Conservation (phyloP, 1,140 invertebrate genomes). For the Harpegnathos saltator region DNA sequence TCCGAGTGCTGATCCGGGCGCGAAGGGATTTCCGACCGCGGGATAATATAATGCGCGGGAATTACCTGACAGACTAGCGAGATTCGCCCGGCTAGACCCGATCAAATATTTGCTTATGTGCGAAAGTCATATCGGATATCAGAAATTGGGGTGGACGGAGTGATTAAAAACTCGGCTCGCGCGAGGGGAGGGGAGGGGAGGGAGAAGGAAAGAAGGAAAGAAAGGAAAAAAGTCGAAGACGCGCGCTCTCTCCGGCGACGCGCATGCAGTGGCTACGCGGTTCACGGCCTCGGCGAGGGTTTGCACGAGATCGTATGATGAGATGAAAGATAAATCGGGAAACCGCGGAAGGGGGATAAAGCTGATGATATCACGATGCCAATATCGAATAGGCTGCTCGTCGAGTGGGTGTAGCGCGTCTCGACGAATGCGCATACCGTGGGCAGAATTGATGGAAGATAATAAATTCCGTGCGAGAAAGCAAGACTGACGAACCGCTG, state of each 20-base stretch:
- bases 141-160: slow-evolving; percentile 13
- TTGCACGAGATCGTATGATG: slow-evolving; percentile 11
- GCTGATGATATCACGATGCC: slow-evolving; percentile 7
- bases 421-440: neutral
- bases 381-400: slow-evolving; percentile 3
- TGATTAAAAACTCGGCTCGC: slow-evolving; percentile 45
- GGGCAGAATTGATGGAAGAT: slow-evolving; percentile 26
- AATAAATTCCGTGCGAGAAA: neutral
- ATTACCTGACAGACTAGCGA: slow-evolving; percentile 37
- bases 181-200: neutral
- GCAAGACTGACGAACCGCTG: no score
- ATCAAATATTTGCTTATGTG: slow-evolving; percentile 57
- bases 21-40: slow-evolving; percentile 25
- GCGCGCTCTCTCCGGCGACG: neutral
- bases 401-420: neutral
- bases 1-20: slow-evolving; percentile 26
- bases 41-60: slow-evolving; percentile 40
- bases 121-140: slow-evolving; percentile 54
- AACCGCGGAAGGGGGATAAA: slow-evolving; percentile 9
- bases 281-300: neutral
- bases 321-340: slow-evolving; percentile 33
- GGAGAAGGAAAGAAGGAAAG: neutral
- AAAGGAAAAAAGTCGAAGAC: neutral
- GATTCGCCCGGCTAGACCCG: slow-evolving; percentile 34
- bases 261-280: neutral